Base-by-base conservation (phyloP, 2,113 vertebrate genomes). In the Xiphophorus couchianus region DNA sequence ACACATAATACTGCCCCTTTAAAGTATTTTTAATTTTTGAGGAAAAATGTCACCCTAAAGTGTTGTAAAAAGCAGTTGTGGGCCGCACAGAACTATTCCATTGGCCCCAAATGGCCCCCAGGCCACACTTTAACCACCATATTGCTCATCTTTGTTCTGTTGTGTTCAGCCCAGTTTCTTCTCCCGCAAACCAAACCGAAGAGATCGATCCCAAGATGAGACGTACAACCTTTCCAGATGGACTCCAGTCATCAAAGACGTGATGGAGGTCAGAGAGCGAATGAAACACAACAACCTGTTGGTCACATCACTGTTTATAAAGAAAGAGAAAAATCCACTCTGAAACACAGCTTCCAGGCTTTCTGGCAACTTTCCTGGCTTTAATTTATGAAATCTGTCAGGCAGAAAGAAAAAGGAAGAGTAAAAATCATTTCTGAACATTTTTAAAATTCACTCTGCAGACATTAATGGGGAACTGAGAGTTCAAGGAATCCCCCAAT, bases 191-290 rank as follows among this genome's bases (percentile, higher is more conserved):
- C 54, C 94, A 0, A 17, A 76, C 15, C 95, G 98, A 81, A 96
- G 94, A 63, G 96, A 99, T 80, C 96, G 95, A 15, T 95, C 96
- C 77, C 88, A 96, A 54, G 96, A 96, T 73, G 94, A 97, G 91
- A 97, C 86, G 5, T 99, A 96, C 87, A 97, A 95, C 25, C 96
- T 99, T n/a, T 99, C 98, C 79, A 94, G 98, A 66, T 99, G 97
- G 97, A 98, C 95, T 0, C 98, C 98, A 12, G 74, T 97, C 81
- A 95, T 99, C 86, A 98, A 99, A 88, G 98, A 99, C 71, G 84
- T 99, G 71, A 97, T 99, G 95, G 97, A 99, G 96, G 98, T 98
- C 67, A 86, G 48, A 37, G 27, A 33, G 4, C 17, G 15, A 6
- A 1, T 44, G 2, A 14, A 42, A 11, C 7, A 22, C 7, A 27